Percentiles rank a stretch among this genome's conserved stretches.
Conservation (phyloP, 2,797 vertebrate species). For the Echeneis naucrates region DNA sequence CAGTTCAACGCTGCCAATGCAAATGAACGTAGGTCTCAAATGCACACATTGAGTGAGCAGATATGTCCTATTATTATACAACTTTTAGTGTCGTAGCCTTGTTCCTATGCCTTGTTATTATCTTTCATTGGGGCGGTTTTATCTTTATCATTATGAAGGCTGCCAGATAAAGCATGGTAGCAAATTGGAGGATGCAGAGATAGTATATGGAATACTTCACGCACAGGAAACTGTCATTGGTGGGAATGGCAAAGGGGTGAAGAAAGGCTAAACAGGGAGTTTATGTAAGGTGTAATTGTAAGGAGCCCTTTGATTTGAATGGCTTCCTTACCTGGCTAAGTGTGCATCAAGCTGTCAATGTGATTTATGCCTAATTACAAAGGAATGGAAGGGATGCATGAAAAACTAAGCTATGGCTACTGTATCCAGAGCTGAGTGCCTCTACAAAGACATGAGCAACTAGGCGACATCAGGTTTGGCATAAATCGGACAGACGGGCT, state of each 20-base stretch:
- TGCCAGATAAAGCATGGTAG: constrained; percentile 56
- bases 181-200: constrained; percentile 60
- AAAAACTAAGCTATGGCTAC: constrained; percentile 29
- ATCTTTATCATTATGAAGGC: constrained; percentile 48
- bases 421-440: constrained; percentile 32
- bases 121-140: constrained; percentile 29
- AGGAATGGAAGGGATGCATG: constrained; percentile 4
- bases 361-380: constrained; percentile 55
- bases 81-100: constrained; percentile 5
- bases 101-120: constrained; percentile 19
- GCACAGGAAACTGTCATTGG: constrained; percentile 66
- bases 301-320: constrained; percentile 47
- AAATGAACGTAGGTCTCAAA: neutral
- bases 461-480: constrained; percentile 75
- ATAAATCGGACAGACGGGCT: constrained; percentile 68
- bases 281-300: constrained; percentile 66
- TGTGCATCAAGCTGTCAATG: constrained; percentile 52
- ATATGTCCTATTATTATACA: neutral
- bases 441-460: constrained; percentile 45
- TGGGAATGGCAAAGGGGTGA: constrained; percentile 72
- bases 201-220: constrained; percentile 80
- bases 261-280: constrained; percentile 68
- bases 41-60: neutral
- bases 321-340: constrained; percentile 45
- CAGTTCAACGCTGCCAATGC: neutral